Evolutionary conservation across 2,888 invertebrate species (phyloP).

Genomic region (Tuberolachnus salignus): DNA sequence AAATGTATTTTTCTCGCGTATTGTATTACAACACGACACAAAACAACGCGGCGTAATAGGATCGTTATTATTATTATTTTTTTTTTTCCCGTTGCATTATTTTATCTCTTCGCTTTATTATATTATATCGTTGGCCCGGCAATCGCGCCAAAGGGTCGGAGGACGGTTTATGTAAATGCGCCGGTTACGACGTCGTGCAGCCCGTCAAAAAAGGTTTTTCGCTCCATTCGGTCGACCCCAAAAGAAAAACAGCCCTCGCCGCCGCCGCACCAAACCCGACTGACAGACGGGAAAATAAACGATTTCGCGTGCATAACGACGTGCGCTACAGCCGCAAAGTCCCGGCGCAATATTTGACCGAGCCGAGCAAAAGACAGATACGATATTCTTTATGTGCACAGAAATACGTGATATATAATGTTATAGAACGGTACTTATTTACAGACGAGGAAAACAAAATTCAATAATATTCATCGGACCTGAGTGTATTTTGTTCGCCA

Average conservation of each 20-base stretch:
- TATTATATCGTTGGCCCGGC: neutral
- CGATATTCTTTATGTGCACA: neutral
- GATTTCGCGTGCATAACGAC: conserved; percentile 21
- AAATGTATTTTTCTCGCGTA: too few relatives aligned
- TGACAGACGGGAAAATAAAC: too few relatives aligned
- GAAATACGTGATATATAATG: too few relatives aligned
- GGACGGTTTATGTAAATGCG: conserved; percentile 32
- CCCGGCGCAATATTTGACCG: neutral
- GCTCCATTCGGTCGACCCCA: conserved; percentile 21
- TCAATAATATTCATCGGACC: too few relatives aligned
- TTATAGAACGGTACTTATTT: too few relatives aligned
- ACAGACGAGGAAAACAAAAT: too few relatives aligned
- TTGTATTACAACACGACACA: too few relatives aligned
- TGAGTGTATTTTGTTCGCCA: too few relatives aligned
- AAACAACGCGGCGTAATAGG: too few relatives aligned
- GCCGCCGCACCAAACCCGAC: neutral
- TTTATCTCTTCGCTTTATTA: neutral
- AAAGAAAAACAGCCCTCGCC: neutral
- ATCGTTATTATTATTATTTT: neutral
- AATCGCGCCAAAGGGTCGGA: neutral
- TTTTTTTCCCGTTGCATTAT: neutral
- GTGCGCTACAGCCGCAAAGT: neutral
- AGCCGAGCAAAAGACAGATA: neutral
- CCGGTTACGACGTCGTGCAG: conserved; percentile 6
- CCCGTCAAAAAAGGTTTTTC: conserved; percentile 26